Evolutionary conservation across 2,113 vertebrate genomes (phyloP).

Genomic region (Limanda limanda): DNA sequence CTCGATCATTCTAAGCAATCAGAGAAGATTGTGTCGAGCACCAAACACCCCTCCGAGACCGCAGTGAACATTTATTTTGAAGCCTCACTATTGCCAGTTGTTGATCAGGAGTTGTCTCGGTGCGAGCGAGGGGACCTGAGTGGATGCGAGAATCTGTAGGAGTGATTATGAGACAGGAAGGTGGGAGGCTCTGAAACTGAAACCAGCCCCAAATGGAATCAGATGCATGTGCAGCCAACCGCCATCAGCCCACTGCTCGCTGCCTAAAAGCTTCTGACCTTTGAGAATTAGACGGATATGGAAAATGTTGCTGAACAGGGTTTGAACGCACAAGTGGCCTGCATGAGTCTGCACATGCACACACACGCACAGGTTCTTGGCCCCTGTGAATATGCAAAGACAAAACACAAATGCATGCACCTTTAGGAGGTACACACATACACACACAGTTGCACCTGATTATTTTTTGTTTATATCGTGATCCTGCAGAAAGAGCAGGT

Average conservation of each 20-base stretch:
- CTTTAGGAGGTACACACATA: not conserved
- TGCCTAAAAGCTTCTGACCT: conserved; percentile 71
- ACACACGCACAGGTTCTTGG: conserved; percentile 7
- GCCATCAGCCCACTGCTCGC: conserved; percentile 67
- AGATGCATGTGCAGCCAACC: conserved; percentile 71
- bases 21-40: conserved; percentile 42
- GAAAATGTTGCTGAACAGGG: conserved; percentile 68
- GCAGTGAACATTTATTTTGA: conserved; percentile 17
- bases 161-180: conserved; percentile 77
- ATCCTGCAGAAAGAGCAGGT: conserved; percentile 50
- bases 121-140: conserved; percentile 11
- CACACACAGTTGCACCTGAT: conserved; percentile 17
- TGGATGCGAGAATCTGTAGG: conserved; percentile 71
- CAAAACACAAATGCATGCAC: conserved; percentile 5
- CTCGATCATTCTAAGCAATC: conserved; percentile 49
- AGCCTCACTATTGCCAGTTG: conserved; percentile 41
- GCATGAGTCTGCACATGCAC: conserved; percentile 21
- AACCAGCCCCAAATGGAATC: conserved; percentile 76
- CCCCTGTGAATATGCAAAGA: conserved; percentile 18
- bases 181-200: conserved; percentile 79
- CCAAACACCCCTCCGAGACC: conserved; percentile 44
- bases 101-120: conserved; percentile 53
- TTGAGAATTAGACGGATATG: conserved; percentile 73
- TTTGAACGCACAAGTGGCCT: conserved; percentile 13
- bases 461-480: conserved; percentile 22